Percentiles rank a stretch among this genome's conserved stretches.
Evolutionary conservation across 2,888 invertebrate species (phyloP).

Genomic region (Pammene fasciana): DNA sequence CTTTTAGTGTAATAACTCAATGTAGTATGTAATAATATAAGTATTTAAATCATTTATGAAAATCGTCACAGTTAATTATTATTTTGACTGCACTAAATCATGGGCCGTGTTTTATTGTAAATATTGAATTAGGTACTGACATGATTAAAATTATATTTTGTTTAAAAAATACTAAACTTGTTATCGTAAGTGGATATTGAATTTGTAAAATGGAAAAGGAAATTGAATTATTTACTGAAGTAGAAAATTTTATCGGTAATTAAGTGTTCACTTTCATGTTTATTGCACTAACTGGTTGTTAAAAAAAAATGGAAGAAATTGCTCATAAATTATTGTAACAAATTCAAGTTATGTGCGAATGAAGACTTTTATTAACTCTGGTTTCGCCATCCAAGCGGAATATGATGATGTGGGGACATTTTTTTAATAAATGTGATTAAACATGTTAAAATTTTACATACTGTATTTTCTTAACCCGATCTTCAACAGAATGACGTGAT

Average conservation of each 20-base stretch:
- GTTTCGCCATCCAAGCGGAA: conserved; percentile 43
- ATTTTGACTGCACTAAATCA: conserved; percentile 27
- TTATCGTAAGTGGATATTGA: conserved; percentile 1
- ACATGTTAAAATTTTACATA: conserved; percentile 55
- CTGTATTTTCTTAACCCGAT: too few species aligned
- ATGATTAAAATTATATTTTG: conserved; percentile 5
- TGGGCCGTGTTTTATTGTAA: conserved; percentile 26
- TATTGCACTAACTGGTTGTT: conserved; percentile 51
- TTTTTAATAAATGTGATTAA: conserved; percentile 70
- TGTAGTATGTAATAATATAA: conserved; percentile 17
- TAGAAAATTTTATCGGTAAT: neutral
- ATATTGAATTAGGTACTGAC: conserved; percentile 14
- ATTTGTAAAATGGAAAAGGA: neutral
- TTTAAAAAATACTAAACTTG: neutral
- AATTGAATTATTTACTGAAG: neutral
- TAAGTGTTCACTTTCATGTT: conserved; percentile 9
- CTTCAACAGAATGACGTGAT: too few species aligned
- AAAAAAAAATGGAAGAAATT: conserved; percentile 49
- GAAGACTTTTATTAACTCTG: conserved; percentile 33
- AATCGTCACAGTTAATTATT: conserved; percentile 21
- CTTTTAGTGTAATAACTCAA: conserved; percentile 35
- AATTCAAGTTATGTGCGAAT: conserved; percentile 37
- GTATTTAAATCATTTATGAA: conserved; percentile 17
- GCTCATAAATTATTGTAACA: conserved; percentile 52
- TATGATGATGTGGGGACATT: conserved; percentile 50